phyloP scores from a whole-genome alignment of 1,140 invertebrate genomes.

The Diorhabda sublineata region DNA sequence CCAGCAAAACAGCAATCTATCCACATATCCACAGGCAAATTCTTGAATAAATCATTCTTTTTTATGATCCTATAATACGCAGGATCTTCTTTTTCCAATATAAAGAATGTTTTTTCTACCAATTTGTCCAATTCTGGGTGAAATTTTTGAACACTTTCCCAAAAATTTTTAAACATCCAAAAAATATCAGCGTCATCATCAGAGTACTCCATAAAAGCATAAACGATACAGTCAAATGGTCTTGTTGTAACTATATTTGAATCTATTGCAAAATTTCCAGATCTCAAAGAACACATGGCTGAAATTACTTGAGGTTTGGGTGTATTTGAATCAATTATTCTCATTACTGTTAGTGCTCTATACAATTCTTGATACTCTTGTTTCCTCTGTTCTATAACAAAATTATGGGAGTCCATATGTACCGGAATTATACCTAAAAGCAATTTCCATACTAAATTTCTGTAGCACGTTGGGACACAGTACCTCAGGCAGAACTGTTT shows the following conservation, averaged over 20 bases:
- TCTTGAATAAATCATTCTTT: constrained; percentile 55
- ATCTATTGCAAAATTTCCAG: constrained; percentile 59
- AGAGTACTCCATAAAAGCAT: constrained; percentile 64
- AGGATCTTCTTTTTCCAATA: constrained; percentile 69
- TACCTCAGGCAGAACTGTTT: constrained; percentile 81
- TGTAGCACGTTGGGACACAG: constrained; percentile 74
- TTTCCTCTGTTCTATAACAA: constrained; percentile 65
- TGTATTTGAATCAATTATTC: constrained; percentile 54
- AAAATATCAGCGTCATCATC: constrained; percentile 71
- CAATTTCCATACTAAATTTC: constrained; percentile 82
- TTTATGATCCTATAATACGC: constrained; percentile 61
- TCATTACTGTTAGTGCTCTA: constrained; percentile 64
- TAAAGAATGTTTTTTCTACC: constrained; percentile 59
- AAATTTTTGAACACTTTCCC: constrained; percentile 61
- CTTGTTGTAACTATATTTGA: constrained; percentile 39
- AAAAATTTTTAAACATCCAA: constrained; percentile 72
- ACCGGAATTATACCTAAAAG: constrained; percentile 72
- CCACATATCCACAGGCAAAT: constrained; percentile 64
- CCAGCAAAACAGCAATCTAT: constrained; percentile 77
- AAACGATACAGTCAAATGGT: constrained; percentile 61
- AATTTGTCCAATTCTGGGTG: constrained; percentile 60
- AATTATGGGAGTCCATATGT: constrained; percentile 68
- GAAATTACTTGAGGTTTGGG: constrained; percentile 61
- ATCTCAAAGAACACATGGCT: constrained; percentile 74
- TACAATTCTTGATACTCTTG: constrained; percentile 73